Base-by-base conservation (phyloP, 2,797 vertebrate species). In the Merluccius polli region DNA sequence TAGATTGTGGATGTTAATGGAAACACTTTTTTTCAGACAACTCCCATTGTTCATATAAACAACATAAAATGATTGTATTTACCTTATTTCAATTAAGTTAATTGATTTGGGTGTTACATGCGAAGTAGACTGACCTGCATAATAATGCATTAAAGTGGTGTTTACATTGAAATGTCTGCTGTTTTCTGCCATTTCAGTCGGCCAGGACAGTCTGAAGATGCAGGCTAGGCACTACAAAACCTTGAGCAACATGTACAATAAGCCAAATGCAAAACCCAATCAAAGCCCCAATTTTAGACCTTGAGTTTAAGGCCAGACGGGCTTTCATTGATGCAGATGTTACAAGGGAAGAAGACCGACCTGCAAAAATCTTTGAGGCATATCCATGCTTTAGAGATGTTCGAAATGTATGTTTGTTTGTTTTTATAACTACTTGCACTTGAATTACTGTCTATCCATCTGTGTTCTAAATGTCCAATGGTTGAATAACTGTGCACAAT, bases 141-240 rank as follows among this genome's bases (percentile, higher is more conserved):
- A 36, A 36, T 36, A 3, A 36, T 36, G 35, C 35, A 36, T 7
- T 41, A 13, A 12, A 1, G 38, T 41, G 12, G 65, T 52, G 52
- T 73, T 73, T 21, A 73, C 44, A 68, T 68, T 30, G 63, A 67
- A 67, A 72, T 70, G 74, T 76, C 71, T 76, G 3, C 8, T 3
- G 33, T 35, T 35, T 35, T 35, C 8, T 35, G 33, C 13, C 18
- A 21, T 52, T 52, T 52, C 18, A 52, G 44, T 21, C 2, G 44
- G 36, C 67, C 73, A 72, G 65, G 79, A 84, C 72, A 81, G 77
- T 74, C 79, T 69, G 70, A 86, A 81, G 70, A 73, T 77, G 27
- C 81, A 79, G 74, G 77, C 76, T 0, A 83, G 77, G 36, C 85
- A 80, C 74, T 83, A 81, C 74, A 78, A 44, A 79, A 82, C 78